Conservation (phyloP, 2,113 vertebrate species). For the Capra hircus region DNA sequence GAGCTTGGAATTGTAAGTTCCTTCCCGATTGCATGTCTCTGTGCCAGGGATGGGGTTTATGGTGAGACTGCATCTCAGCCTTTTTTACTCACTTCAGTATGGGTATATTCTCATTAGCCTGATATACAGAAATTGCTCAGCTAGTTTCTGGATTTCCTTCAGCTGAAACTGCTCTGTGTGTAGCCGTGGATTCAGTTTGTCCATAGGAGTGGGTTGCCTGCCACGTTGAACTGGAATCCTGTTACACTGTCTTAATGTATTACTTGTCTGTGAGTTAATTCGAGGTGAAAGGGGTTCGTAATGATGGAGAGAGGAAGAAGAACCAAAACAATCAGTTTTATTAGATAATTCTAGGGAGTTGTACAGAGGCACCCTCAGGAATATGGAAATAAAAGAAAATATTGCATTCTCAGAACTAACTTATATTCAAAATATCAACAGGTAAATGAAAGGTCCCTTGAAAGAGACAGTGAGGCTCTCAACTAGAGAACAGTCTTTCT, state of each 20-base stretch:
- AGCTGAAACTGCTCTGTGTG: neutral
- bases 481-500: neutral
- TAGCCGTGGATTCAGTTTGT: neutral
- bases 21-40: neutral
- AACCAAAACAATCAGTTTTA: constrained; percentile 8
- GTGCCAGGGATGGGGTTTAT: neutral
- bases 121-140: neutral
- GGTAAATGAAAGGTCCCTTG: constrained; percentile 5
- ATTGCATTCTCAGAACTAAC: neutral
- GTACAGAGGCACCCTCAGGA: neutral
- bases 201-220: neutral
- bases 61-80: neutral
- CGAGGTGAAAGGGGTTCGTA: neutral
- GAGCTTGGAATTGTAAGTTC: neutral
- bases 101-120: neutral
- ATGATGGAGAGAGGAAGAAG: neutral
- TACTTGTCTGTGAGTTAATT: neutral
- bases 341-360: neutral
- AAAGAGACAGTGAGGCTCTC: neutral
- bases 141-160: neutral
- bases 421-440: neutral
- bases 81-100: neutral
- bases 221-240: neutral
- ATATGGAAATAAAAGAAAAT: constrained; percentile 13
- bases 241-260: neutral